Percentiles rank a stretch among this genome's conserved stretches.
Evolutionary conservation across 2,888 invertebrate species (phyloP).

Genomic region (Mycogona germanica): DNA sequence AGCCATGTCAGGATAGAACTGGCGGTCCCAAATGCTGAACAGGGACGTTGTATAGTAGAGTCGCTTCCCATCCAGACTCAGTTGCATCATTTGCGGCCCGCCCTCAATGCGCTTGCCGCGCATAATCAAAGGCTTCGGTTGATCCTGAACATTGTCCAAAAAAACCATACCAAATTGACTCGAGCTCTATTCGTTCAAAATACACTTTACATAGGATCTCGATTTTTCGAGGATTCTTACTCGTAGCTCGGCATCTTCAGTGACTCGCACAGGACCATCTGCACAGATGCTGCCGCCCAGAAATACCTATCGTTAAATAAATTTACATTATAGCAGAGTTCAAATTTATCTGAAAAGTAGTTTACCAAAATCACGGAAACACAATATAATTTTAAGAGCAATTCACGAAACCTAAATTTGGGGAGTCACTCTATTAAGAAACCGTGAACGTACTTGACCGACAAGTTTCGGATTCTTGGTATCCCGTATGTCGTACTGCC

Average conservation of each 20-base stretch:
- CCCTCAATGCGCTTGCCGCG: constrained; percentile 69
- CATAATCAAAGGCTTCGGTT: constrained; percentile 54
- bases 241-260: constrained; percentile 58
- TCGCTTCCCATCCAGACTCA: constrained; percentile 87
- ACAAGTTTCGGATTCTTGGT: constrained; percentile 61
- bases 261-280: constrained; percentile 59
- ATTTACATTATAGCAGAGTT: no score
- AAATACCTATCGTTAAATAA: constrained; percentile 51
- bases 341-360: no score
- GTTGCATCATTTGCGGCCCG: constrained; percentile 91
- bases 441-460: constrained; percentile 54
- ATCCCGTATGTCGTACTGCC: constrained; percentile 87
- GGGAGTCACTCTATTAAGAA: no score
- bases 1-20: constrained; percentile 75
- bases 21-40: constrained; percentile 84
- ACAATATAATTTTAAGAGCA: not conserved
- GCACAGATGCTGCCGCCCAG: constrained; percentile 69
- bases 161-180: no score
- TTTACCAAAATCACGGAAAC: no score
- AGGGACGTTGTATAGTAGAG: constrained; percentile 84
- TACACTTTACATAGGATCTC: no score
- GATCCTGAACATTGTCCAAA: constrained; percentile 38
- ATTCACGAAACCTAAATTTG: no score
- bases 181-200: no score
- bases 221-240: no score